Evolutionary conservation across 2,888 invertebrate species (phyloP), one percentile per base, ranked within the genome.

Genomic region (Meliscaeva auricollis): DNA sequence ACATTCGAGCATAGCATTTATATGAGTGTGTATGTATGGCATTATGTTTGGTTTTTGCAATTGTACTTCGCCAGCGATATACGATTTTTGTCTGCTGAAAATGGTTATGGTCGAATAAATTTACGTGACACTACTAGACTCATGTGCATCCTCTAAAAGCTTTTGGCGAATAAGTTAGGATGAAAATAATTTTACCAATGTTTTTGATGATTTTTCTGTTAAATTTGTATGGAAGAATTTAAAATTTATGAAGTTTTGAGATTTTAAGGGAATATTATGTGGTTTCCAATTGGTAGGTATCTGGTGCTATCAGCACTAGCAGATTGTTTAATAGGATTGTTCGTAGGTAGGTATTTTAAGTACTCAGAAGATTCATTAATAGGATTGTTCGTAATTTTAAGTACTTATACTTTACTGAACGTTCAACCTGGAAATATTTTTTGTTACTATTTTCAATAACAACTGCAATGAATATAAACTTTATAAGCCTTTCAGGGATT

Each of bases 121-220:
- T 74, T 69, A 48, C 20, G 26, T 3, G 44, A 58, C 46, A 50
- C 48, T 58, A 50, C 48, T 58, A 76, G 50, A 69, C 69, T 52
- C 76, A 69, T 75, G 58, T 68, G 75, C 68, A 58, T 48, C n/a
- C n/a, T 46, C 60, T 58, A 60, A 76, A 76, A 76, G 76, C 76
- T 68, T 76, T 52, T 58, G 35, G 60, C 7, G n/a, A 60, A 60
- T 41, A 41, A 22, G 11, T 32, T 56, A 56, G 38, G 58, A 58
- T 58, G 58, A 13, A 38, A 38, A 38, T 38, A 38, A 35, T n/a
- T 58, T 20, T 54, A n/a, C 15, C 20, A 0, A 35, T 11, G 7
- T 56, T 58, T 58, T 38, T n/a, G 35, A 11, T 35, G 32, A 5
- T 32, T 50, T 50, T 26, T 50, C 20, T 50, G 7, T 4, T 15